Percentiles rank a stretch among this genome's conserved stretches.
Conservation (phyloP, 2,888 invertebrate species). For the Nephrocerus scutellatus region DNA sequence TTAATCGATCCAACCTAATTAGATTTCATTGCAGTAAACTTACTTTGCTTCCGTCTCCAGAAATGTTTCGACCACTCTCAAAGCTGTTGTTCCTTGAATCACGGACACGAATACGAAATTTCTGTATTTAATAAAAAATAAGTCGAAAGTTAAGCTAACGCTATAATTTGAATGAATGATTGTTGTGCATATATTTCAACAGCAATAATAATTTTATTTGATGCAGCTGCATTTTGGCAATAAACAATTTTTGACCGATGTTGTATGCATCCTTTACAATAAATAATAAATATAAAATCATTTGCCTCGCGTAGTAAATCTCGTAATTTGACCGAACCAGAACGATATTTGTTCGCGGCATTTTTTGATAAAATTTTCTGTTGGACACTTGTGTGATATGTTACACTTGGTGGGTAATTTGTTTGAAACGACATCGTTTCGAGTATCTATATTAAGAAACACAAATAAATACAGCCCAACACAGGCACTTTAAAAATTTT, state of each 20-base stretch:
- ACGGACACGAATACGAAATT: slow-evolving; percentile 38
- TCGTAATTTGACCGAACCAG: slow-evolving; percentile 36
- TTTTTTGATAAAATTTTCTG: slow-evolving; percentile 37
- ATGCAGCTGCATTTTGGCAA: background rate
- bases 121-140: slow-evolving; percentile 26
- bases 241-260: too few relatives aligned
- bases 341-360: slow-evolving; percentile 33
- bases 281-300: background rate
- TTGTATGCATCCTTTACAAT: too few relatives aligned
- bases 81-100: slow-evolving; percentile 32
- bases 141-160: too few relatives aligned
- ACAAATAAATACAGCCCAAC: too few relatives aligned
- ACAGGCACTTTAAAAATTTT: too few relatives aligned
- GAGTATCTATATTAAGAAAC: too few relatives aligned
- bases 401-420: slow-evolving; percentile 22
- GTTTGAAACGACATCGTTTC: too few relatives aligned
- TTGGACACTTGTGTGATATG: slow-evolving; percentile 34
- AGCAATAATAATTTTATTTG: background rate
- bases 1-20: background rate
- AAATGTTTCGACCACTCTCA: slow-evolving; percentile 27
- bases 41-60: slow-evolving; percentile 19
- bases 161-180: too few relatives aligned
- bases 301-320: slow-evolving; percentile 40
- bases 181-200: too few relatives aligned
- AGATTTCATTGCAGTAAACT: background rate